These are phyloP conservation scores for Lateolabrax maculatus DNA, from an alignment of 2,797 vertebrate species.

Conservation along the genomic window DNA sequence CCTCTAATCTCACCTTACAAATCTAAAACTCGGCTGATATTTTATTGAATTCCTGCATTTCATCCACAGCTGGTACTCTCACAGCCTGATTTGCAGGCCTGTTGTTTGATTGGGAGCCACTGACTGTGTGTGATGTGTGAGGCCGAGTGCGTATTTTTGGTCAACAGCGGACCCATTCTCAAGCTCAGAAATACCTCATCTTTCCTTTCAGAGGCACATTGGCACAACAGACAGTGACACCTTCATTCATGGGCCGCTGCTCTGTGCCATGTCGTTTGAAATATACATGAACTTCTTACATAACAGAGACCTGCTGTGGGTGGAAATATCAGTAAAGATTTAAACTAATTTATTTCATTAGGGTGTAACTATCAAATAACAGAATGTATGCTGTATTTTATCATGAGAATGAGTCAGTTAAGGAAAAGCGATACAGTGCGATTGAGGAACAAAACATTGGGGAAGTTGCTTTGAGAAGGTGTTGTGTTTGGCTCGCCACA, in stretches of 20 bases:
- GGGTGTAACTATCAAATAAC: background rate
- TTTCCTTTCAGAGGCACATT: background rate
- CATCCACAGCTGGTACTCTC: slow-evolving; percentile 18
- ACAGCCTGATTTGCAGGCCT: slow-evolving; percentile 25
- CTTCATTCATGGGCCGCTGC: background rate
- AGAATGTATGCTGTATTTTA: background rate
- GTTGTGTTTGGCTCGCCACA: slow-evolving; percentile 3
- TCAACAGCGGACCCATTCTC: slow-evolving; percentile 10
- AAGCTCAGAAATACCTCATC: background rate
- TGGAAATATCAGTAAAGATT: background rate
- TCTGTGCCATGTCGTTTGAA: background rate
- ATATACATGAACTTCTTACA: background rate
- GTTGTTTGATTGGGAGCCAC: slow-evolving; percentile 31
- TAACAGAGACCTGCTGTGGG: background rate
- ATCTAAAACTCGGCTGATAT: slow-evolving; percentile 8
- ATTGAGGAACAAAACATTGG: slow-evolving; percentile 1
- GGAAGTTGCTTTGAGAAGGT: background rate
- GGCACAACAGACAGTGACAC: background rate
- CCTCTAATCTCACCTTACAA: background rate
- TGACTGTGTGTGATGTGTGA: slow-evolving; percentile 7
- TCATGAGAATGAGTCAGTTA: background rate
- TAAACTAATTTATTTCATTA: background rate
- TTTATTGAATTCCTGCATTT: slow-evolving; percentile 40
- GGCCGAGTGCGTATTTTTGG: background rate
- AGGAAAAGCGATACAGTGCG: background rate